Base-by-base conservation (phyloP, 2,888 invertebrate genomes). In the Rhagonycha lutea region DNA sequence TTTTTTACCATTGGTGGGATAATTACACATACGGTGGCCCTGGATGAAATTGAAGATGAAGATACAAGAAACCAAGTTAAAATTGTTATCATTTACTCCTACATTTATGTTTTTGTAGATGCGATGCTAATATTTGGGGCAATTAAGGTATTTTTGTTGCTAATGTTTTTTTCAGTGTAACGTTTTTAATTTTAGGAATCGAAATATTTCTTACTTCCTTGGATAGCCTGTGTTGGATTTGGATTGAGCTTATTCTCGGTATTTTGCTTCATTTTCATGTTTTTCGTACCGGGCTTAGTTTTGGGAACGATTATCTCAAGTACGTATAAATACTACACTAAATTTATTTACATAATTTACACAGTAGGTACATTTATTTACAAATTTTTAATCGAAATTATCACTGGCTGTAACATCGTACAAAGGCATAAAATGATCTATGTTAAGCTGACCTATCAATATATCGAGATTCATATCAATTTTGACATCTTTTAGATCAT, bases 231-330 rank as follows among this genome's bases (percentile, higher is more conserved):
- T 18, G 76, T 74, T 28, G 76, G 68, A 68, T 77, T 77, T 61
- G 76, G 76, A 28, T 61, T 77, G 4, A 61, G 73, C 9, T 18
- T 77, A 5, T 60, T 61, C 18, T 29, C 74, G 4, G 11, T 77
- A 11, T 77, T 77, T 60, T 77, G 70, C 28, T 24, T 74, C 2
- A 74, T 77, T 29, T 77, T 77, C 14, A 77, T 77, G 76, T 77
- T 77, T 14, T 77, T 77, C 26, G 63, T 71, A 12, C 68, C 76
- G 12, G 74, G 69, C 5, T 72, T 77, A 14, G 69, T 61, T 11
- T 14, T 65, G 11, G 71, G 68, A 61, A 77, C 76, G 0, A n/a
- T 77, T 4, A 71, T 77, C 29, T 71, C 76, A 63, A 74, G 76
- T 77, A 68, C 9, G 26, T 32, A 69, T 9, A 9, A 5, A 18